Percentiles rank a stretch among this genome's conserved stretches.
These are phyloP conservation scores for Cryptocheilus praepositus DNA, from an alignment of 2,888 invertebrate genomes.

Conservation along the genomic window DNA sequence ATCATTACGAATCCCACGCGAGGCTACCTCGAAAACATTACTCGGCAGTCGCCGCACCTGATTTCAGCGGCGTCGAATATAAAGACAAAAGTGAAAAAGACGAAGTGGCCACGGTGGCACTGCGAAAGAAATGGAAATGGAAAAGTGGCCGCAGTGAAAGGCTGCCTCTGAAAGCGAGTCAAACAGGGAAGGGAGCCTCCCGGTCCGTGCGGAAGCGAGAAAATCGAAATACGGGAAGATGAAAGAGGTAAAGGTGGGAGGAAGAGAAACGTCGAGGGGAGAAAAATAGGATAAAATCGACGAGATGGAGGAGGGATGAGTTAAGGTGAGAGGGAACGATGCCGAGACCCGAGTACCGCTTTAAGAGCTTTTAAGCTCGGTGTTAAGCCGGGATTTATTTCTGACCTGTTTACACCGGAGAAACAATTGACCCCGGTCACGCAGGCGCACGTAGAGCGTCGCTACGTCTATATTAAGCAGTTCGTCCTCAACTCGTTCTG, in stretches of 20 bases:
- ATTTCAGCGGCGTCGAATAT: too few relatives aligned
- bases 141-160: not conserved
- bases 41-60: too few relatives aligned
- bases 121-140: not conserved
- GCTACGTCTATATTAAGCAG: constrained; percentile 43
- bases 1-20: too few relatives aligned
- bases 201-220: constrained; percentile 1
- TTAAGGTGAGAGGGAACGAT: constrained; percentile 46
- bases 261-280: not conserved
- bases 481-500: constrained; percentile 29
- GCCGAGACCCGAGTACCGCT: constrained; percentile 51
- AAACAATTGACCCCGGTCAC: constrained; percentile 62
- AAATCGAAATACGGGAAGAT: not conserved
- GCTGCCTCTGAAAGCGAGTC: too few relatives aligned
- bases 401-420: constrained; percentile 65
- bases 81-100: not conserved
- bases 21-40: too few relatives aligned
- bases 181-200: too few relatives aligned
- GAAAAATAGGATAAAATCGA: constrained; percentile 29
- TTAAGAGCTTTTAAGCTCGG: constrained; percentile 69
- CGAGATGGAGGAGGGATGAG: constrained; percentile 41
- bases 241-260: constrained; percentile 4
- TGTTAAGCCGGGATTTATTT: constrained; percentile 69
- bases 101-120: not conserved
- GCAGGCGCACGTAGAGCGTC: constrained; percentile 18